Percentiles rank a stretch among this genome's conserved stretches.
phyloP scores from a whole-genome alignment of 2,888 invertebrate genomes.

The Conchocele bisecta region DNA sequence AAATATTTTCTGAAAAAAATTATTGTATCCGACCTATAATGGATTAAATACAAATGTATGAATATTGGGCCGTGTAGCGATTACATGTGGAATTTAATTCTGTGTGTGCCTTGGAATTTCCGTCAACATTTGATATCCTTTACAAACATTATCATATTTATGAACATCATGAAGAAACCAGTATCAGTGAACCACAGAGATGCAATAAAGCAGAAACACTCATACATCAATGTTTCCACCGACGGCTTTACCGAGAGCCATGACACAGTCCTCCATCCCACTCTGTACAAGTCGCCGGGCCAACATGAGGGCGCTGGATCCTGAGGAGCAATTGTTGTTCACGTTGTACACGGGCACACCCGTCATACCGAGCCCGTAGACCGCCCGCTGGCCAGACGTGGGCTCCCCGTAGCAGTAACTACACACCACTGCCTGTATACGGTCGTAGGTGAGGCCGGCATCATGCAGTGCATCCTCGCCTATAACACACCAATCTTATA shows the following conservation, averaged over 20 bases:
- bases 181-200: too few species aligned
- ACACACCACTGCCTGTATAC: conserved; percentile 75
- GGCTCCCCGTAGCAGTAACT: conserved; percentile 81
- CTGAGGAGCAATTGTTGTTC: conserved; percentile 79
- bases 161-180: too few species aligned
- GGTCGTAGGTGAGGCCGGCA: conserved; percentile 68
- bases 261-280: conserved; percentile 73
- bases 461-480: conserved; percentile 71
- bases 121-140: too few species aligned
- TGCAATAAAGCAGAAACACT: conserved; percentile 4
- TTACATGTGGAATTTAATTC: too few species aligned
- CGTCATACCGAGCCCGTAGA: conserved; percentile 94
- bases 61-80: too few species aligned
- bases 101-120: too few species aligned
- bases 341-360: conserved; percentile 79
- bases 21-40: too few species aligned
- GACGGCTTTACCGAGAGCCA: conserved; percentile 73
- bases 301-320: conserved; percentile 76
- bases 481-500: too few species aligned
- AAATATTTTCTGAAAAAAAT: too few species aligned
- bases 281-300: conserved; percentile 72
- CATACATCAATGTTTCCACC: not conserved
- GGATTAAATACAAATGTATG: too few species aligned
- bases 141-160: too few species aligned
- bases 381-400: conserved; percentile 89